Conservation (phyloP, 2,888 invertebrate genomes). For the Punctoribates punctum region DNA sequence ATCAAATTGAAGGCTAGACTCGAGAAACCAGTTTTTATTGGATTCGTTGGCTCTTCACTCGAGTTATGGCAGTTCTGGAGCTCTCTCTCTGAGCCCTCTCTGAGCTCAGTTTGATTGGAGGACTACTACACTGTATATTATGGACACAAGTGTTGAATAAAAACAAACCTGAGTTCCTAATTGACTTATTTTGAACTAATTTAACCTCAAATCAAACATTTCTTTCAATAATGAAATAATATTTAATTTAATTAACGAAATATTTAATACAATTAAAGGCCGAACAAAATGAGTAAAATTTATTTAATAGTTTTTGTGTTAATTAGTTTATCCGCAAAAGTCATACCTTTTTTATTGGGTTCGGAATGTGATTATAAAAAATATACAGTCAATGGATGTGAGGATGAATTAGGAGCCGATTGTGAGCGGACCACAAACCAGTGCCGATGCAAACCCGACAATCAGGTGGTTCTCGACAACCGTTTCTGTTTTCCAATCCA, state of each 20-base stretch:
- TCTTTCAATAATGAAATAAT: too few species aligned
- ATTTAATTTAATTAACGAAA: too few species aligned
- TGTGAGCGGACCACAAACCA: background rate
- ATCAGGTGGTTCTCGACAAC: background rate
- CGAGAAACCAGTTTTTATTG: background rate
- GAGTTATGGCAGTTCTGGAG: background rate
- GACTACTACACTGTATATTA: too few species aligned
- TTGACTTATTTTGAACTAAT: too few species aligned
- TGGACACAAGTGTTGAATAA: too few species aligned
- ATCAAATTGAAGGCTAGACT: slow-evolving; percentile 10
- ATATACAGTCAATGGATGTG: slow-evolving; percentile 36
- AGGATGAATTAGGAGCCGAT: slow-evolving; percentile 35
- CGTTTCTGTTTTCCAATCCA: slow-evolving; percentile 26
- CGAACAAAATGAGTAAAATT: background rate
- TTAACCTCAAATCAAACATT: too few species aligned
- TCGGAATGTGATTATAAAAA: slow-evolving; percentile 33
- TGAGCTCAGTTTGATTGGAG: background rate
- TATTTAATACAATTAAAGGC: too few species aligned
- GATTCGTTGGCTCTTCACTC: background rate
- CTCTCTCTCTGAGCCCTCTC: background rate
- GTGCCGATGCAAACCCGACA: slow-evolving; percentile 30
- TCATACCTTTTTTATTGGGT: background rate
- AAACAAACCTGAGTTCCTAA: too few species aligned
- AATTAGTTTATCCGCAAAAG: background rate
- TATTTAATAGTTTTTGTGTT: background rate